Conservation (phyloP, 2,113 vertebrate species). For the Archilochus colubris region DNA sequence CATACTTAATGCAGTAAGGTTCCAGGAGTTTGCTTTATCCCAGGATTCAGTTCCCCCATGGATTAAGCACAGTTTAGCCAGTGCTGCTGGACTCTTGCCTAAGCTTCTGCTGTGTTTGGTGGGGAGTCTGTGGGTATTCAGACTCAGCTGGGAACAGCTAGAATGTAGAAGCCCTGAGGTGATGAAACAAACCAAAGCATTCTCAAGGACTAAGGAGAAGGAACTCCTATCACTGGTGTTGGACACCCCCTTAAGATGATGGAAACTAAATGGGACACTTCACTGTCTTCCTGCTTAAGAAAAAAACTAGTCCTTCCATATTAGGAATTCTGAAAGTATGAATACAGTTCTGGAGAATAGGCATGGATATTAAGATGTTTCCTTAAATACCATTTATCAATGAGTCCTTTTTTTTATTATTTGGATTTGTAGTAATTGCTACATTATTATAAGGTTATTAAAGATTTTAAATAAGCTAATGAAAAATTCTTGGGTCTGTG, state of each 20-base stretch:
- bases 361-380: background rate
- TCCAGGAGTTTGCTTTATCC: background rate
- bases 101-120: background rate
- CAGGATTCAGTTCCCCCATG: background rate
- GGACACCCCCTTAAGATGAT: background rate
- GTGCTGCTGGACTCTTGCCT: background rate
- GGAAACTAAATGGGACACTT: background rate
- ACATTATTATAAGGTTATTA: background rate
- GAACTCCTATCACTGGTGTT: background rate
- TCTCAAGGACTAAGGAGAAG: background rate
- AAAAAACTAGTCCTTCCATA: background rate
- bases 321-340: background rate
- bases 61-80: background rate
- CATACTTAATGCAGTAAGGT: background rate
- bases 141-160: background rate
- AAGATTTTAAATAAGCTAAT: background rate
- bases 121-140: fast-evolving
- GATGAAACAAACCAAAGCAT: background rate
- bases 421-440: background rate
- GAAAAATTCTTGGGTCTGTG: background rate
- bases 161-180: fast-evolving
- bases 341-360: background rate
- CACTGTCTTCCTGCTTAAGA: background rate
- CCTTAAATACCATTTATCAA: background rate
- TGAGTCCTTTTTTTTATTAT: background rate